These are phyloP conservation scores for Anas georgica DNA, from an alignment of 2,797 vertebrate genomes.

Conservation along the genomic window DNA sequence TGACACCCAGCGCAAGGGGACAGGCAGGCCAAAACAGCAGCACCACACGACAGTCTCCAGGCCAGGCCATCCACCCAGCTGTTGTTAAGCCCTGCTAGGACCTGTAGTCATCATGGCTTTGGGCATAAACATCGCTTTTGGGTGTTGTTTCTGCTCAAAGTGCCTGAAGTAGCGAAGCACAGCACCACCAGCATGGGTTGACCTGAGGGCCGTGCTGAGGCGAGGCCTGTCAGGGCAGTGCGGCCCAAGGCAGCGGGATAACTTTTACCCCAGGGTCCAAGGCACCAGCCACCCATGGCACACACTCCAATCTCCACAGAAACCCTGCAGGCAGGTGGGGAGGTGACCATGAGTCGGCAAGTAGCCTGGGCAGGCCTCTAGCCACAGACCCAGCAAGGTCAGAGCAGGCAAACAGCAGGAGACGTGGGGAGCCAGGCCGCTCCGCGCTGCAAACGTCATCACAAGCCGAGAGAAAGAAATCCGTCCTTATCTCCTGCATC, in stretches of 20 bases:
- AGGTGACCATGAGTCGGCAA: background rate
- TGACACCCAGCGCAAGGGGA: background rate
- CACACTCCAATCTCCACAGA: background rate
- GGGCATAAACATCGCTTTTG: accelerated
- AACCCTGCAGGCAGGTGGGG: background rate
- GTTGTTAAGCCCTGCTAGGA: too few relatives aligned
- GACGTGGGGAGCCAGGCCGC: background rate
- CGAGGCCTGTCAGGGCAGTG: background rate
- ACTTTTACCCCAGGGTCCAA: background rate
- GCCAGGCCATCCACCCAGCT: too few relatives aligned
- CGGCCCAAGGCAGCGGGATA: background rate
- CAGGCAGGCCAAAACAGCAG: background rate
- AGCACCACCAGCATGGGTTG: background rate
- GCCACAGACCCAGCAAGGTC: constrained; percentile 4
- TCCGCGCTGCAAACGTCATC: background rate
- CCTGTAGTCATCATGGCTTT: too few relatives aligned
- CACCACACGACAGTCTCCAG: background rate
- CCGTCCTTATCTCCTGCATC: constrained; percentile 22
- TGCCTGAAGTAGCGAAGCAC: background rate
- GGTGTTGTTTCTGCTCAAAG: background rate
- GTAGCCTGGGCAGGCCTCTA: background rate
- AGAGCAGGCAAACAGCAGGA: background rate
- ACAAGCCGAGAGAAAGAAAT: constrained; percentile 17
- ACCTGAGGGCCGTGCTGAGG: background rate
- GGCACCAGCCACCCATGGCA: background rate